Base-by-base conservation (phyloP, 1,140 invertebrate species). In the Belonocnema kinseyi region DNA sequence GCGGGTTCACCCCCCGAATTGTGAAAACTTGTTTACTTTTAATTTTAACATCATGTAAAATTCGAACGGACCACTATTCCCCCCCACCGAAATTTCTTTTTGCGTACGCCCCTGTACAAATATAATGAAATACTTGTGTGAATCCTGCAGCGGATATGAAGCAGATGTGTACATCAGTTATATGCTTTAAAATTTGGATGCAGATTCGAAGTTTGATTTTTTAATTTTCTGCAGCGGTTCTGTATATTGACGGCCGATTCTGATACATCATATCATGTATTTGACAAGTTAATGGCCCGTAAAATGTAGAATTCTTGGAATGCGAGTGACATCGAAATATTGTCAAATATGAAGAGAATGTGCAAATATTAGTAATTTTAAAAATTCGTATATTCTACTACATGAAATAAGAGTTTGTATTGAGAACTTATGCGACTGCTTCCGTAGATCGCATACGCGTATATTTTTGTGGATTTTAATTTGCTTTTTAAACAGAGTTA, bases 401-500 rank as follows among this genome's bases (percentile, higher is more conserved):
- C 3, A 1, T 12, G 14, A 46, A 21, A 40, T 8, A 46, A 40
- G 16, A 33, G 40, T 33, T 66, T 66, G 46, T 14, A 26, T 66
- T 13, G n/a, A 21, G 21, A 56, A 19, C 6, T 7, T 56, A 56
- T 12, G 54, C 7, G 21, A 56, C 17, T 56, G 19, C 5, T 33
- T 33, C 26, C 26, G 26, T 56, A 19, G 21, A 19, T 19, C 21
- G 17, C 21, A 56, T n/a, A 56, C 17, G 17, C 17, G 10, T 19
- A 56, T 56, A 19, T 17, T 19, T 56, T 19, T 12, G 12, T 21
- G 0, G 11, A 56, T 56, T 56, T 21, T 19, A 56, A 12, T 56
- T 56, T 19, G 17, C 54, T 56, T 56, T 56, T n/a, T 56, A 11
- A 56, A 56, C 54, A 56, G 61, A 66, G 61, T 66, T 66, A 46